Base-by-base conservation (phyloP, 2,797 vertebrate species). In the Siniperca scherzeri region DNA sequence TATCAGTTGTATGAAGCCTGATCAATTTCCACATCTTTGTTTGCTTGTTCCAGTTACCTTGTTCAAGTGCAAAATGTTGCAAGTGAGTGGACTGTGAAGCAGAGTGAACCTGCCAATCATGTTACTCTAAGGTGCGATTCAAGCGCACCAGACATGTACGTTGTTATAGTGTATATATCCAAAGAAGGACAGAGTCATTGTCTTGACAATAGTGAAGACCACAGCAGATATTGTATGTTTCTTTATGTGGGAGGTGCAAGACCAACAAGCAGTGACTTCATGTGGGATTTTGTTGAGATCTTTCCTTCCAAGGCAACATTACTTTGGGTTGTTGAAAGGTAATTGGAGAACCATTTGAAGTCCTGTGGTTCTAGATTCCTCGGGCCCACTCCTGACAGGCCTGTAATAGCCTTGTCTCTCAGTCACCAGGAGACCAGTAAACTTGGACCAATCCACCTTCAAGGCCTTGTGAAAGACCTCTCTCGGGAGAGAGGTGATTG, bases 351-450 rank as follows among this genome's bases (percentile, higher is more conserved):
- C 70, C 87, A 82, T 82, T 93, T 93, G 78, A 88, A 91, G 74
- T 70, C 82, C 68, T 84, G 78, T 67, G 78, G 85, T 80, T 91
- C 87, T 80, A 87, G 87, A 90, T 90, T 93, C 82, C 85, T 93
- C 81, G 86, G 80, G 65, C 80, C 74, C 61, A 75, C 81, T 89
- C 78, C 74, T 93, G 91, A 95, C 92, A 92, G 90, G 70, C 75
- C 77, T 82, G 74, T 94, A 94, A 95, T 95, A 91, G 93, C 80
- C 75, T 82, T 94, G 87, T 95, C 90, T 95, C 86, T 87, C 89
- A 87, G 71, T 90, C 88, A 87, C 80, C 68, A 72, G 75, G 80
- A 90, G 83, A 86, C 79, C 77, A 72, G 77, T 69, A 75, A 76
- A 88, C 85, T 57, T 66, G 62, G 65, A 44, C 65, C 80, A 72